Percentiles rank a stretch among this genome's conserved stretches.
Conservation (phyloP, 2,888 invertebrate genomes). For the Cloeon dipterum region DNA sequence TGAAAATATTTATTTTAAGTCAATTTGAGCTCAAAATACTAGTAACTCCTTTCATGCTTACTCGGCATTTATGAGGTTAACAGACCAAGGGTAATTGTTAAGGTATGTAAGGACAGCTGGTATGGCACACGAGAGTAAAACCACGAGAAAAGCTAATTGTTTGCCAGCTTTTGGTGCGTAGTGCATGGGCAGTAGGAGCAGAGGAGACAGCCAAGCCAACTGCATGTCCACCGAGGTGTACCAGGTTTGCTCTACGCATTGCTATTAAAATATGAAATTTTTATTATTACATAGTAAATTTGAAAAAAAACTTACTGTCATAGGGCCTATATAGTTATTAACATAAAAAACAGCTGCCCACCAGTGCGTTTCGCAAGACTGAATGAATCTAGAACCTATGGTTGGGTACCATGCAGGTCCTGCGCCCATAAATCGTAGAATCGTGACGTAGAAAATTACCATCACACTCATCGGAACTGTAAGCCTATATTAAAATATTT, state of each 20-base stretch:
- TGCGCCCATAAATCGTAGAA: neutral
- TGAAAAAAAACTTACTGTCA: slow-evolving; percentile 24
- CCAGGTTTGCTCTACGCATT: slow-evolving; percentile 56
- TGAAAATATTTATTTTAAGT: neutral
- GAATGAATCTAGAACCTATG: slow-evolving; percentile 8
- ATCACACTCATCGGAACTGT: neutral
- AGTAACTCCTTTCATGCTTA: neutral
- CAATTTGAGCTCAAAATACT: neutral
- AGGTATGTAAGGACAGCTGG: slow-evolving; percentile 16
- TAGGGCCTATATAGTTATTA: slow-evolving; percentile 44
- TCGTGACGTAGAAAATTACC: neutral
- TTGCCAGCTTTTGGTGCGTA: neutral
- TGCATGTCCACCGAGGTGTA: slow-evolving; percentile 34
- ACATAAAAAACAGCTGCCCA: slow-evolving; percentile 51
- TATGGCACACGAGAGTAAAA: slow-evolving; percentile 14
- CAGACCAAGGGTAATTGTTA: slow-evolving; percentile 13
- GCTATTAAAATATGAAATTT: slow-evolving; percentile 11
- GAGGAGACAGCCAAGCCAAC: slow-evolving; percentile 27
- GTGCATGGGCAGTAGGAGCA: slow-evolving; percentile 23
- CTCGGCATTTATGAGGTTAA: slow-evolving; percentile 13
- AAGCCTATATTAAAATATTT: neutral
- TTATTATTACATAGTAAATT: too few relatives aligned
- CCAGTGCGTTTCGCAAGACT: slow-evolving; percentile 40
- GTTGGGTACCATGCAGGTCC: neutral
- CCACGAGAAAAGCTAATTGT: slow-evolving; percentile 11